Evolutionary conservation across 1,140 invertebrate species (phyloP), one percentile per base, ranked within the genome.

Genomic region (Ptiloglossa arizonensis): DNA sequence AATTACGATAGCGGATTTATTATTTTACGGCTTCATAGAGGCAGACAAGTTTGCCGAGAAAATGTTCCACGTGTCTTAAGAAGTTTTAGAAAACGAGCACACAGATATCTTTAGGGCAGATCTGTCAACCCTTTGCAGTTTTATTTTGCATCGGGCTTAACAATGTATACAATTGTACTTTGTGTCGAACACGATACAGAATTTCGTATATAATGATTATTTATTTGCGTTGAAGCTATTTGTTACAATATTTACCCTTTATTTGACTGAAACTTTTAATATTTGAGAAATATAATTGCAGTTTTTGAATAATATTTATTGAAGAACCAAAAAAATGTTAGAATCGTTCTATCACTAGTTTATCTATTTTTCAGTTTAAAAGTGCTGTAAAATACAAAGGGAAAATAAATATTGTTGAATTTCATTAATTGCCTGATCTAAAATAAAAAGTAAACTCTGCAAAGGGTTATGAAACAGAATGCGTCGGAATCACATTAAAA

Each of bases 1-100:
- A 89, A 80, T 84, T 75, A 85, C 59, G 32, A 73, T 87, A 88
- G 76, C 44, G 63, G 86, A 83, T 83, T 85, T 78, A 82, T 88
- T 88, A 84, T 80, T 86, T 86, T 71, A 82, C 76, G 83, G 80
- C 83, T 89, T 89, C 38, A 73, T 77, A 52, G 79, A 66, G 52
- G 54, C 24, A 63, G n/a, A 48, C 27, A 59, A 77, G 69, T 56
- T 69, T 29, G 22, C 77, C 24, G 57, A 66, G 22, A 78, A 76
- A 80, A 79, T 83, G 83, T 84, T 85, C 60, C 71, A 78, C 64
- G 54, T 56, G 32, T 82, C 71, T 82, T 66, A 41, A 56, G 29
- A 80, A 75, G 54, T 71, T 76, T 71, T 70, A 60, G 75, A 76
- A 63, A 78, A 67, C 50, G 73, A 72, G 44, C 69, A 70, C 66